Percentiles rank a stretch among this genome's conserved stretches.
phyloP scores from a whole-genome alignment of 2,797 vertebrate genomes.

The Austrolebias charrua region DNA sequence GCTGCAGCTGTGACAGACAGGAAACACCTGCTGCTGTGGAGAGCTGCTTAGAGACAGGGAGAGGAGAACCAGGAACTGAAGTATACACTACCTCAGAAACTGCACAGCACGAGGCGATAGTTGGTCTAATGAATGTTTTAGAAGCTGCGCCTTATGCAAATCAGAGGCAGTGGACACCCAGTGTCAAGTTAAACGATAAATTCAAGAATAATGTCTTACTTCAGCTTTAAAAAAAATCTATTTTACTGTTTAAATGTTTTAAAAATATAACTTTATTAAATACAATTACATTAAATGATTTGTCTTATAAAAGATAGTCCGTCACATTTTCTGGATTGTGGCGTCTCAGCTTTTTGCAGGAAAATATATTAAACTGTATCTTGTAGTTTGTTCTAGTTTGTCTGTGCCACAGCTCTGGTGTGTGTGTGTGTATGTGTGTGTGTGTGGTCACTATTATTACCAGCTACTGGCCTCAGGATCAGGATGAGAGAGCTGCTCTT shows the following conservation, averaged over 20 bases:
- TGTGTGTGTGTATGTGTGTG: conserved; percentile 30
- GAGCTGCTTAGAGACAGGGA: too few species aligned
- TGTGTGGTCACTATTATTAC: conserved; percentile 59
- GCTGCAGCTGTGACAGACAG: background rate
- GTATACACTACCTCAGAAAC: background rate
- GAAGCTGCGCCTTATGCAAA: background rate
- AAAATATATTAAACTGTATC: conserved; percentile 40
- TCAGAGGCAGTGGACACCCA: too few species aligned
- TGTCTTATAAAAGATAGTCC: background rate
- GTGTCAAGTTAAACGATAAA: too few species aligned
- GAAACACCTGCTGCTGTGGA: too few species aligned
- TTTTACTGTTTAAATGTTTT: background rate
- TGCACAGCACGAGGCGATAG: background rate
- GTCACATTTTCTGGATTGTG: conserved; percentile 6
- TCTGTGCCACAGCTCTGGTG: conserved; percentile 32
- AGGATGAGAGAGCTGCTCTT: conserved; percentile 55
- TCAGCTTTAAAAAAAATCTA: background rate
- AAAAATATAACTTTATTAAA: too few species aligned
- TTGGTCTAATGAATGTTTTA: background rate
- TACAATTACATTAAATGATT: background rate
- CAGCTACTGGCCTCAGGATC: conserved; percentile 43
- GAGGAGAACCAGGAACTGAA: too few species aligned
- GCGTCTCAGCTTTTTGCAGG: conserved; percentile 30
- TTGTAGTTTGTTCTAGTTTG: conserved; percentile 26
- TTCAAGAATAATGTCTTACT: too few species aligned